Base-by-base conservation (phyloP, 2,797 vertebrate genomes). In the Phaenicophaeus curvirostris region DNA sequence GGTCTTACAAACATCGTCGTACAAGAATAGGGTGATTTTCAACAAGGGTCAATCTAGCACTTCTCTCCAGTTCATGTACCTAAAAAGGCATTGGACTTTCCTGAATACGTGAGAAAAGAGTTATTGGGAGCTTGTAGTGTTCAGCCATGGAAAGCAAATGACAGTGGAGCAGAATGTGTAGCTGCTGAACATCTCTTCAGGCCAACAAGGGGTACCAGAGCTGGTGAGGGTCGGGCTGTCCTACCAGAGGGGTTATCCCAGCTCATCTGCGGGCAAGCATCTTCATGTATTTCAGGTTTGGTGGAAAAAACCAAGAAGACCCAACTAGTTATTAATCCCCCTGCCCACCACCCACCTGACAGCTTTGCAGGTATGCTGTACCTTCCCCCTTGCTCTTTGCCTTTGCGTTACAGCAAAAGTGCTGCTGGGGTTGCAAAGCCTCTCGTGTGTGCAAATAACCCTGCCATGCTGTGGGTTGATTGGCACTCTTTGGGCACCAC, bases 401-500 rank as follows among this genome's bases (percentile, higher is more conserved):
- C 66, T 85, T 80, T 65, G 31, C 8, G 13, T 84, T 27, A 33
- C 9, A 71, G 78, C 61, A 88, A 19, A 94, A 87, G 11, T 37
- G 46, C 76, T 88, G 51, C n/a, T 0, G 1, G 58, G 23, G 7
- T 39, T 65, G n/a, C 0, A 0, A 74, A 48, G 55, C 62, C 53
- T 74, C 82, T 89, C 5, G 9, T 53, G 53, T 53, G 53, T 61
- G 46, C 6, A 17, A 87, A 88, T 66, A 93, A 85, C 71, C 33
- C 20, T 42, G 68, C 68, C 46, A 4, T 50, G 33, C 57, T 65
- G 30, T 14, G 50, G 53, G 37, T 48, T 90, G 93, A 91, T 55
- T 84, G 66, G 72, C 79, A 93, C 71, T 39, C 69, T 86, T 81
- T 69, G 87, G 85, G 77, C 67, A 90, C 51, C 73, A 81, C 79